phyloP scores from a whole-genome alignment of 2,797 vertebrate genomes.

The Meriones psammophilus region DNA sequence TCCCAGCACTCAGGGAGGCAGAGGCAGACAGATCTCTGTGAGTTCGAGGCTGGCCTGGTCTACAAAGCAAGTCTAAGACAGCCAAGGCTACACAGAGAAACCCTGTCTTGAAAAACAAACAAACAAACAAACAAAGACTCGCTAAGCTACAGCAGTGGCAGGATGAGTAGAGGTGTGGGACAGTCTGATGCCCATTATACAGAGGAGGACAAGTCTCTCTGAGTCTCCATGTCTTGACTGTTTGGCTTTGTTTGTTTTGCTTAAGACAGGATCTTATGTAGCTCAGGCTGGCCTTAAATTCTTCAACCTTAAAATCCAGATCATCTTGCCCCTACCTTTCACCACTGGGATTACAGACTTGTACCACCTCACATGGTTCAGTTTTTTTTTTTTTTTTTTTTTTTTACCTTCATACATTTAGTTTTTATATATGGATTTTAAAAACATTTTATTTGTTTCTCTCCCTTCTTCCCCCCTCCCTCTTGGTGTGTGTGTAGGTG shows the following conservation, averaged over 20 bases:
- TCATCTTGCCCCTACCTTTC: background rate
- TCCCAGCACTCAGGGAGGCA: too few relatives aligned
- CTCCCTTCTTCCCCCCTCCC: too few relatives aligned
- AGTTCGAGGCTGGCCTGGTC: too few relatives aligned
- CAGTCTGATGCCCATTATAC: background rate
- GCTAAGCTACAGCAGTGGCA: background rate
- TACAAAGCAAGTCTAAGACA: too few relatives aligned
- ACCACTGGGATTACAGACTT: background rate
- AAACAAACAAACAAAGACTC: too few relatives aligned
- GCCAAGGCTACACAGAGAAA: too few relatives aligned
- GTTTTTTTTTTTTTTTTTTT: background rate
- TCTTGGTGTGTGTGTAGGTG: background rate
- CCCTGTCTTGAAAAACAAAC: too few relatives aligned
- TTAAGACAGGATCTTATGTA: background rate
- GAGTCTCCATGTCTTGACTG: background rate
- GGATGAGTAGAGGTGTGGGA: background rate
- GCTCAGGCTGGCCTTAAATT: background rate
- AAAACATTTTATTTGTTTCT: background rate
- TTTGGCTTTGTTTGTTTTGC: background rate
- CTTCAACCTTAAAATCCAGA: background rate
- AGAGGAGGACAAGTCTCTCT: background rate
- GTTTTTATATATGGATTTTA: background rate
- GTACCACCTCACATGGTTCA: background rate
- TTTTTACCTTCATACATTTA: background rate
- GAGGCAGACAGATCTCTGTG: too few relatives aligned